These are phyloP conservation scores for Oasisia sp. DNA, from an alignment of 2,888 invertebrate species.

Conservation along the genomic window DNA sequence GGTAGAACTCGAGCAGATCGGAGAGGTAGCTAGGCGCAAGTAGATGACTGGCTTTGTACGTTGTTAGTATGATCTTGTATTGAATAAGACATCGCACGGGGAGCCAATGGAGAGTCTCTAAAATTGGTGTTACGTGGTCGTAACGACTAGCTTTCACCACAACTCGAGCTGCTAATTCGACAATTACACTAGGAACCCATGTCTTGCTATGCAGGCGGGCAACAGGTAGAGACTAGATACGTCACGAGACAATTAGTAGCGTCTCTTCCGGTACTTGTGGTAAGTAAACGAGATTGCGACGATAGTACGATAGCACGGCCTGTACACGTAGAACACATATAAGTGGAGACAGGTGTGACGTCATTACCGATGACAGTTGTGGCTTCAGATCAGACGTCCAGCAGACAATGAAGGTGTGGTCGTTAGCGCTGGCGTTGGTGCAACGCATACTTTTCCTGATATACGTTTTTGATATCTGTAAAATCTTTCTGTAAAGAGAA, in stretches of 20 bases:
- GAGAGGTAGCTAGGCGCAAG: no score
- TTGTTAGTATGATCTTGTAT: no score
- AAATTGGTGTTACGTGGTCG: no score
- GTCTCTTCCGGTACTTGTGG: neutral
- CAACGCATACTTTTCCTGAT: neutral
- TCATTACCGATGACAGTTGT: neutral
- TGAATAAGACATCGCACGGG: no score
- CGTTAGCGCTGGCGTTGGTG: neutral
- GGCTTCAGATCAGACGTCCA: neutral
- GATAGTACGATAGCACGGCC: neutral
- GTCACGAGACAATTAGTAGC: no score
- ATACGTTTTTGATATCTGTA: neutral
- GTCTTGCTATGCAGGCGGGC: neutral
- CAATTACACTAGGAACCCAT: no score
- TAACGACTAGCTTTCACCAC: no score
- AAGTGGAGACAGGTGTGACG: neutral
- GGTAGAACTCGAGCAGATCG: no score
- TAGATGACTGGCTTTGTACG: no score
- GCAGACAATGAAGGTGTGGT: neutral
- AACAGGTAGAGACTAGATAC: neutral
- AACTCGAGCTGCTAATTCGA: no score
- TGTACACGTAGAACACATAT: neutral
- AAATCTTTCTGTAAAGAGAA: neutral
- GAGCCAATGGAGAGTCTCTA: no score
- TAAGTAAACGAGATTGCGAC: neutral